phyloP scores from a whole-genome alignment of 2,797 vertebrate genomes.

The Sebastolobus altivelis region DNA sequence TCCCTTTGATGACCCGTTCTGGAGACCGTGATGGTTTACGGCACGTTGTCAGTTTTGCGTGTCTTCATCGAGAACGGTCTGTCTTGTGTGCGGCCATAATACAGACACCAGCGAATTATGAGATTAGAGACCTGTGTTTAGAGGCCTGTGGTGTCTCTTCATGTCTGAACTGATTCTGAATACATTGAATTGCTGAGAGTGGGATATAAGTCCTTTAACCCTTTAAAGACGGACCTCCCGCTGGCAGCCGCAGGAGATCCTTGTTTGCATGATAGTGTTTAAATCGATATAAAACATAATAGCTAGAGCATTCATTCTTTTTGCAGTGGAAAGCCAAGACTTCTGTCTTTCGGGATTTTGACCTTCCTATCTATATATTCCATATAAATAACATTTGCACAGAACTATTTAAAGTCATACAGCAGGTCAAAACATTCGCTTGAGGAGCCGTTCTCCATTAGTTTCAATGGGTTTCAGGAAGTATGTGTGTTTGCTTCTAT shows the following conservation, averaged over 20 bases:
- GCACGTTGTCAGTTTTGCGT: constrained; percentile 48
- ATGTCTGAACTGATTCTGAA: constrained; percentile 16
- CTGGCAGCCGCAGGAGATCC: no score
- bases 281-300: no score
- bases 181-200: background rate
- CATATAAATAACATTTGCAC: accelerated
- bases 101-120: constrained; percentile 51
- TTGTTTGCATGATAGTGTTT: no score
- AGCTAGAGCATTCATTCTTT: no score
- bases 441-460: background rate
- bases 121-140: constrained; percentile 58
- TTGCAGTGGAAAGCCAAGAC: no score
- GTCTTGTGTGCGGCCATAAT: constrained; percentile 52
- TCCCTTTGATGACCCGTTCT: constrained; percentile 58
- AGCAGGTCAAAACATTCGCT: background rate
- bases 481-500: no score
- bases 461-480: background rate
- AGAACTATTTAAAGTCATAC: accelerated
- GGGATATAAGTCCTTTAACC: background rate
- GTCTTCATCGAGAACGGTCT: constrained; percentile 56
- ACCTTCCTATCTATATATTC: no score
- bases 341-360: no score
- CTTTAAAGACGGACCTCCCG: no score
- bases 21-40: constrained; percentile 52
- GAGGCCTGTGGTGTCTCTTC: constrained; percentile 29